Base-by-base conservation (phyloP, 2,797 vertebrate genomes). In the Coranthus polyacanthus region DNA sequence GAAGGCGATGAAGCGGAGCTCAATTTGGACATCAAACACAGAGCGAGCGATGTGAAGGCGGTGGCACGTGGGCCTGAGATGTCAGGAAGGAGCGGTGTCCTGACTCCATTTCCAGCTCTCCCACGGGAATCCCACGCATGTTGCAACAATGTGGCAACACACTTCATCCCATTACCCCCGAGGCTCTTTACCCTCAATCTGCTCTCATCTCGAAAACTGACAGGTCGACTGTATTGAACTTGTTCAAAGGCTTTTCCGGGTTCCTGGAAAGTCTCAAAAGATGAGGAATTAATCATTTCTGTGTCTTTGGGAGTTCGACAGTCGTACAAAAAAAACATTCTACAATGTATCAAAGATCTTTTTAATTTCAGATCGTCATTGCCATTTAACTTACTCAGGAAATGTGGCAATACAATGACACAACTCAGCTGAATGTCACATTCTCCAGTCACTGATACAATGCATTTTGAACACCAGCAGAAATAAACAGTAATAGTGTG, bases 71-170 rank as follows among this genome's bases (percentile, higher is more conserved):
- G 74, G 83, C 63, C 57, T 1, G 70, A 79, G 81, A 84, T 81
- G 85, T 85, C 87, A 79, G 81, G 76, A 84, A 38, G 37, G 37
- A 87, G 65, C 66, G 20, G 69, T 60, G 84, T 84, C 86, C 86
- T 69, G 82, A 82, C 79, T 90, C 84, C 85, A 88, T 89, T 86
- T 86, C 37, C 37, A 70, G 72, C 68, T 55, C 74, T 82, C 88
- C 81, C 78, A 16, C 71, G 82, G 82, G 89, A 89, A 75, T 82
- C 85, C 83, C 85, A 86, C 84, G 75, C 88, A 89, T 91, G 91
- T 80, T 89, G 89, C 90, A 91, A 92, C 86, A 87, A 89, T 83
- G 88, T 82, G 82, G 88, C 88, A 91, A 90, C 89, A 79, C 71
- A 83, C 79, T 82, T 57, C 79, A 79, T 87, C 84, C 84, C 81